phyloP scores from a whole-genome alignment of 2,888 invertebrate species.

The Antitype chi region DNA sequence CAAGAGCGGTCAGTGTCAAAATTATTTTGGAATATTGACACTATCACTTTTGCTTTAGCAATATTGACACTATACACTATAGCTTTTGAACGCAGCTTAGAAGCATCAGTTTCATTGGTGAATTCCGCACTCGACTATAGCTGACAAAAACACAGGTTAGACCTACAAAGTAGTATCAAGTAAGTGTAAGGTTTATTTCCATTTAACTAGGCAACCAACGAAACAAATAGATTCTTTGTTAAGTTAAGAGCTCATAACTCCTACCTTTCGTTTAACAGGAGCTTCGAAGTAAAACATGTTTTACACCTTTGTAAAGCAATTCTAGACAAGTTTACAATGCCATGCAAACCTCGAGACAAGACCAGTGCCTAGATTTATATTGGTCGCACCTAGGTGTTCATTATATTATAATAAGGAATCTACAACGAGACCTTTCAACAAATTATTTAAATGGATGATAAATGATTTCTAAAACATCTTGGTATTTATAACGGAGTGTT shows the following conservation, averaged over 20 bases:
- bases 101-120: too few species aligned
- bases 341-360: slow-evolving; percentile 31
- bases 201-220: slow-evolving; percentile 8
- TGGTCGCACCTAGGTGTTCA: background rate
- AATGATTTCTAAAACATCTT: slow-evolving; percentile 29
- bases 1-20: too few species aligned
- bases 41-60: too few species aligned
- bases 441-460: slow-evolving; percentile 47
- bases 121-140: background rate
- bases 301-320: slow-evolving; percentile 35
- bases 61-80: too few species aligned
- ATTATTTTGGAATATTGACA: too few species aligned
- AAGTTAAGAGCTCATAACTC: slow-evolving; percentile 38
- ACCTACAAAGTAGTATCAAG: slow-evolving; percentile 13
- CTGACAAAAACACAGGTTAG: background rate
- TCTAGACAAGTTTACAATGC: slow-evolving; percentile 41
- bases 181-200: slow-evolving; percentile 9
- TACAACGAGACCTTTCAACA: slow-evolving; percentile 3
- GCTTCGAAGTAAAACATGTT: slow-evolving; percentile 49
- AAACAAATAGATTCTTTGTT: slow-evolving; percentile 46
- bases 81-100: too few species aligned
- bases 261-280: slow-evolving; percentile 34
- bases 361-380: slow-evolving; percentile 4
- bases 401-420: slow-evolving; percentile 6
- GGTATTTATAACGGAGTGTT: slow-evolving; percentile 2